phyloP scores from a whole-genome alignment of 1,140 invertebrate species.

The Cheumatopsyche charites region DNA sequence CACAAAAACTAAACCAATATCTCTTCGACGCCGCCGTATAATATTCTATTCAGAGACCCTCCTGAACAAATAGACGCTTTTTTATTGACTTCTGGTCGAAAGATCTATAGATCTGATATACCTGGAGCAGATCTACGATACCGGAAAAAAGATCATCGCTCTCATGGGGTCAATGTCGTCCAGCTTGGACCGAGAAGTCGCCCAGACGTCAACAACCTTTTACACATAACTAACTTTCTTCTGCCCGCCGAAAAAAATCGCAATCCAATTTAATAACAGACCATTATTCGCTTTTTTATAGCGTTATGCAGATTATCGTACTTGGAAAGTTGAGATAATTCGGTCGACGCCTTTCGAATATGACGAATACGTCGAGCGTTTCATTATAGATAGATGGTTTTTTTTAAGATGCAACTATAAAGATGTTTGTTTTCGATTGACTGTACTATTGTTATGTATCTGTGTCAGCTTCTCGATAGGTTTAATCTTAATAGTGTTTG shows the following conservation, averaged over 20 bases:
- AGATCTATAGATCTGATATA: no score
- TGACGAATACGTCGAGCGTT: not conserved
- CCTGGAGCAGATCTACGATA: not conserved
- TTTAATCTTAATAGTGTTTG: slow-evolving; percentile 4
- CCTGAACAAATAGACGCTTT: no score
- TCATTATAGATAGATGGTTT: not conserved
- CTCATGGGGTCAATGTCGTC: slow-evolving; percentile 33
- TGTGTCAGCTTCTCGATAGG: not conserved
- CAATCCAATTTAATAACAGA: not conserved
- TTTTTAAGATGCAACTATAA: not conserved
- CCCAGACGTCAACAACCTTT: slow-evolving; percentile 16
- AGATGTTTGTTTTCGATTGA: slow-evolving; percentile 16
- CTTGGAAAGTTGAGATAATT: slow-evolving; percentile 10
- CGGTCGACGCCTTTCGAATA: slow-evolving; percentile 10
- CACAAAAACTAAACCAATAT: no score
- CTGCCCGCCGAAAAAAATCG: not conserved
- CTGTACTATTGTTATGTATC: slow-evolving; percentile 18
- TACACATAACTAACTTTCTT: slow-evolving; percentile 6
- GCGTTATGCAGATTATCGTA: slow-evolving; percentile 12
- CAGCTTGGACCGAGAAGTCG: not conserved
- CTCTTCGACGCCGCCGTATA: no score
- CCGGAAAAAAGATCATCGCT: slow-evolving; percentile 32
- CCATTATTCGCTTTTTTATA: not conserved
- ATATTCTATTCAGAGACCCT: no score
- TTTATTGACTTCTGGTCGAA: no score